Evolutionary conservation across 1,140 invertebrate species (phyloP).

Genomic region (Colletes latitarsis): DNA sequence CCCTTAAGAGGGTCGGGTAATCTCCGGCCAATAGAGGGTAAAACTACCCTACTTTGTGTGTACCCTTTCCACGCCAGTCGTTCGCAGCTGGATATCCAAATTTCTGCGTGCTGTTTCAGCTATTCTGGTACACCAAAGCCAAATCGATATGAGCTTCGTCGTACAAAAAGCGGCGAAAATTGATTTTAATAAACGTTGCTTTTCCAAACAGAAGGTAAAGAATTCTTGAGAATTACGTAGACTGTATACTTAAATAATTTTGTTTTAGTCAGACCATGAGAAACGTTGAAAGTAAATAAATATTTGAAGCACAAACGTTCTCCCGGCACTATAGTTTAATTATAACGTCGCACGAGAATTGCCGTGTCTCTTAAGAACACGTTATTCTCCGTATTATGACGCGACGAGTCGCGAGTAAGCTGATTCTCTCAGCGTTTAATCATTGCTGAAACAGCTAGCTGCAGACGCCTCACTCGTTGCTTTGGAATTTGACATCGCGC

Average conservation of each 20-base stretch:
- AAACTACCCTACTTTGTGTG: slow-evolving; percentile 5
- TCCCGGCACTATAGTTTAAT: not conserved
- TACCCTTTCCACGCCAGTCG: not conserved
- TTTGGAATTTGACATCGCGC: not conserved
- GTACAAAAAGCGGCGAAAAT: too few relatives aligned
- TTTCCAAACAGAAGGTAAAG: too few relatives aligned
- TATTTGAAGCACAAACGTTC: not conserved
- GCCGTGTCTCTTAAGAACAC: not conserved
- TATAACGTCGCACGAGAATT: slow-evolving; percentile 6
- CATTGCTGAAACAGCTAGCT: slow-evolving; percentile 43
- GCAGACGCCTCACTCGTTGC: not conserved
- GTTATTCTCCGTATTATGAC: slow-evolving; percentile 33
- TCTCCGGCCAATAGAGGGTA: slow-evolving; percentile 10
- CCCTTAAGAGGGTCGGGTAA: slow-evolving; percentile 16
- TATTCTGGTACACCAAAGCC: not conserved
- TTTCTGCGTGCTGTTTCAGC: not conserved
- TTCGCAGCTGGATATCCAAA: not conserved
- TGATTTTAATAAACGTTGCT: too few relatives aligned
- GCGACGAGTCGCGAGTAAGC: slow-evolving; percentile 38
- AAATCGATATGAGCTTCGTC: too few relatives aligned
- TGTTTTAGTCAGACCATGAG: too few relatives aligned
- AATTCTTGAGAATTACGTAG: too few relatives aligned
- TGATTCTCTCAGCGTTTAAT: slow-evolving; percentile 39
- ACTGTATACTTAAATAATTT: too few relatives aligned
- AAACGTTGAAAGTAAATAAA: too few relatives aligned